phyloP scores from a whole-genome alignment of 2,113 vertebrate species.

The Microcebus jonahi region DNA sequence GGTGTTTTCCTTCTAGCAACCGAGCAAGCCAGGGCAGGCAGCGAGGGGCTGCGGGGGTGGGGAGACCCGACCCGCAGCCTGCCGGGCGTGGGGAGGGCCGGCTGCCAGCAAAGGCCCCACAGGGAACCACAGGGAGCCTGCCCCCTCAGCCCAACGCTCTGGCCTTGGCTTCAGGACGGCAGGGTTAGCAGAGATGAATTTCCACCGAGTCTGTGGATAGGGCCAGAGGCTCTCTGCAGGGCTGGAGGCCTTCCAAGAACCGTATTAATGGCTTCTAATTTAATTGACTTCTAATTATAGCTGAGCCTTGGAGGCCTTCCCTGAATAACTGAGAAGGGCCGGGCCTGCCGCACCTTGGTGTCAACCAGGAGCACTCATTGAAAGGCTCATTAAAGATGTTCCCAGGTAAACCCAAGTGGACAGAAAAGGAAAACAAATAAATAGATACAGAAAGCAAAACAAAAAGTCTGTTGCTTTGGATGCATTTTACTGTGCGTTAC shows the following conservation, averaged over 20 bases:
- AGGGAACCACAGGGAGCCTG: not conserved
- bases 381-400: not conserved
- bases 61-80: not conserved
- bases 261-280: conserved; percentile 62
- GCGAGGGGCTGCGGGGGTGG: conserved; percentile 43
- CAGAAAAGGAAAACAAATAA: not conserved
- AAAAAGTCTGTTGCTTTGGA: not conserved
- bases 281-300: conserved; percentile 70
- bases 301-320: conserved; percentile 46
- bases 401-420: not conserved
- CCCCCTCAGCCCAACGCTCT: rapidly evolving
- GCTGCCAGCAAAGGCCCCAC: conserved; percentile 32
- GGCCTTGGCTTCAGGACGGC: not conserved
- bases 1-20: conserved; percentile 78
- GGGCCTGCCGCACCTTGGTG: not conserved
- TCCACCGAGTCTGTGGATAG: conserved; percentile 24
- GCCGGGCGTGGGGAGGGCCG: not conserved
- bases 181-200: conserved; percentile 58
- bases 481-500: not conserved
- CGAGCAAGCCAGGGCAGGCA: conserved; percentile 83
- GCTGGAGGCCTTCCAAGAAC: conserved; percentile 78
- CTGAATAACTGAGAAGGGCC: conserved; percentile 1
- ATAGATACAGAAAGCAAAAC: not conserved
- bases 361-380: not conserved
- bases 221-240: conserved; percentile 60